A percentile compares a stretch with the other conserved stretches of the same genome.
phyloP scores from a whole-genome alignment of 1,140 invertebrate genomes.

The Solen grandis region DNA sequence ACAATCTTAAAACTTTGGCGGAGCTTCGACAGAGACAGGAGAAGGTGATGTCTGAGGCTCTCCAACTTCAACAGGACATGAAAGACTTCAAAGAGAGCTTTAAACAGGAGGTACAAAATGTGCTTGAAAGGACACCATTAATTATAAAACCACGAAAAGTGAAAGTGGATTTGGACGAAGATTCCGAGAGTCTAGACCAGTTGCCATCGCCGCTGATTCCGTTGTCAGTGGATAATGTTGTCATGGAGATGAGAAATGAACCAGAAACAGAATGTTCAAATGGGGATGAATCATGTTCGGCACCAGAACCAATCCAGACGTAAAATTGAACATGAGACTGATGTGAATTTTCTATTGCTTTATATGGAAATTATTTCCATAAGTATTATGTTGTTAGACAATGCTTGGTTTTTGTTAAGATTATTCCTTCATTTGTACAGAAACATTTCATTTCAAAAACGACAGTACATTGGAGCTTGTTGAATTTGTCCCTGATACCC shows the following conservation, averaged over 20 bases:
- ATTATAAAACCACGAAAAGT: constrained; percentile 77
- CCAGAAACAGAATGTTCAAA: constrained; percentile 29
- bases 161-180: constrained; percentile 78
- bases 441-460: too few species aligned
- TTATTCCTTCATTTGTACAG: too few species aligned
- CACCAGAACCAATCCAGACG: too few species aligned
- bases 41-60: constrained; percentile 83
- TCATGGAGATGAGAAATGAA: constrained; percentile 47
- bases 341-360: too few species aligned
- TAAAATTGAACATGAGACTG: too few species aligned
- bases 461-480: too few species aligned
- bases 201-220: constrained; percentile 75
- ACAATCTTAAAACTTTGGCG: constrained; percentile 85
- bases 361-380: too few species aligned
- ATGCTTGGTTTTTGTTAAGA: too few species aligned
- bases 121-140: constrained; percentile 72
- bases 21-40: constrained; percentile 85
- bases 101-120: constrained; percentile 71
- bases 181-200: constrained; percentile 59
- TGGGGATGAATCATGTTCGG: background rate
- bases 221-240: constrained; percentile 47
- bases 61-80: constrained; percentile 86
- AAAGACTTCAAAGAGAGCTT: constrained; percentile 84
- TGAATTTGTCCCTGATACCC: too few species aligned
- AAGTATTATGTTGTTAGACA: too few species aligned